Evolutionary conservation across 2,113 vertebrate species (phyloP).

Genomic region (Herpailurus yagouaroundi): DNA sequence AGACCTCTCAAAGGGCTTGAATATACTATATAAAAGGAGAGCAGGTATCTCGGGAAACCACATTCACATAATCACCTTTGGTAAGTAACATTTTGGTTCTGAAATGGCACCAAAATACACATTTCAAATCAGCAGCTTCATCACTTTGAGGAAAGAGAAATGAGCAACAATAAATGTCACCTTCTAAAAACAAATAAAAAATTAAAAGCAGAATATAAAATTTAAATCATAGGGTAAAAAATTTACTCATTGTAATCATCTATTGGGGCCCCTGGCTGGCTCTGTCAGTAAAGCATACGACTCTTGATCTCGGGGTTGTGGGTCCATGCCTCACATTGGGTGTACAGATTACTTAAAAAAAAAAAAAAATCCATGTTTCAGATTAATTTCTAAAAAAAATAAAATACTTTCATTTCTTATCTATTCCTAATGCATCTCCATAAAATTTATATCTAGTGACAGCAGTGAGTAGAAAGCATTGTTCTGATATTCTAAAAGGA

Average conservation of each 20-base stretch:
- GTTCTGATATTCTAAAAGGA: not conserved
- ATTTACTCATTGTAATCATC: not conserved
- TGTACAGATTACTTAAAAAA: not conserved
- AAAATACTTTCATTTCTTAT: not conserved
- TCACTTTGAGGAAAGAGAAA: constrained; percentile 4
- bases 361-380: not conserved
- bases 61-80: not conserved
- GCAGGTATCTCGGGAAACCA: not conserved
- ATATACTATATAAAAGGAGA: not conserved
- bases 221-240: not conserved
- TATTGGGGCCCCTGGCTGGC: not conserved
- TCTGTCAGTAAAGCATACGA: not conserved
- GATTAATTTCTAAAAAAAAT: not conserved
- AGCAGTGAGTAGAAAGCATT: not conserved
- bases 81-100: not conserved
- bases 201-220: not conserved
- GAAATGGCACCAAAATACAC: not conserved
- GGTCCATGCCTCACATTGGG: not conserved
- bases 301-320: not conserved
- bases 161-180: not conserved
- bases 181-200: not conserved
- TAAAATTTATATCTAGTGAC: not conserved
- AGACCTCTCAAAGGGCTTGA: constrained; percentile 19
- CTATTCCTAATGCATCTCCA: not conserved
- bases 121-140: constrained; percentile 19